Base-by-base conservation (phyloP, 2,888 invertebrate genomes). In the Heliconius sara region DNA sequence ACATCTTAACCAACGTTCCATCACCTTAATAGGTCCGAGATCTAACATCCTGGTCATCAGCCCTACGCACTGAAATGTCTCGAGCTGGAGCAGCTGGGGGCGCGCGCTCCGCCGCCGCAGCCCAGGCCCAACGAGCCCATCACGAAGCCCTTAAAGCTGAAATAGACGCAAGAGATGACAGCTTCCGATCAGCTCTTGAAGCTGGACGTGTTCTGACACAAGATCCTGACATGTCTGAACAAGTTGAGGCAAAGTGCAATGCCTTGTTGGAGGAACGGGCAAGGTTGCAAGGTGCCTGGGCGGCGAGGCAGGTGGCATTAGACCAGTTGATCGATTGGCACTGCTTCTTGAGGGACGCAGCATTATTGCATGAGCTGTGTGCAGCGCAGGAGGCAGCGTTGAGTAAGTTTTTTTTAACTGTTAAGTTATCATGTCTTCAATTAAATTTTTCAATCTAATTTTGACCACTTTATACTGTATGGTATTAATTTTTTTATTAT, bases 261-360 rank as follows among this genome's bases (percentile, higher is more conserved):
- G 97, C 97, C 47, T 93, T 99, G 81, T 92, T 98, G 80, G 97
- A 97, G 81, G 98, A 98, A 88, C 96, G 98, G 0, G 97, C 97
- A 80, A 96, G 96, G 77, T 95, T 99, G 43, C 97, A 97, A 87
- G 96, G 96, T 0, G 97, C 98, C 1, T 99, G 99, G 98, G 98
- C 98, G 83, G 96, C 97, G 77, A 97, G 98, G 86, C 98, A 98
- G 90, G 97, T 98, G 74, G 97, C 98, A 87, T 92, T 99, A 67
- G 98, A 98, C 89, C 98, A 99, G 91, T 96, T 98, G 82, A 98
- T 98, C 82, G 99, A 99, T 92, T 96, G 99, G 86, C 99, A 99
- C 93, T 98, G 98, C 91, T 99, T 99, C 96, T 92, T 99, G 83
- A 96, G 99, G 3, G 99, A 99, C 93, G 98, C 98, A 22, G 98